These are phyloP conservation scores for Hippopotamyrus pictus DNA, from an alignment of 2,797 vertebrate genomes.

Conservation along the genomic window DNA sequence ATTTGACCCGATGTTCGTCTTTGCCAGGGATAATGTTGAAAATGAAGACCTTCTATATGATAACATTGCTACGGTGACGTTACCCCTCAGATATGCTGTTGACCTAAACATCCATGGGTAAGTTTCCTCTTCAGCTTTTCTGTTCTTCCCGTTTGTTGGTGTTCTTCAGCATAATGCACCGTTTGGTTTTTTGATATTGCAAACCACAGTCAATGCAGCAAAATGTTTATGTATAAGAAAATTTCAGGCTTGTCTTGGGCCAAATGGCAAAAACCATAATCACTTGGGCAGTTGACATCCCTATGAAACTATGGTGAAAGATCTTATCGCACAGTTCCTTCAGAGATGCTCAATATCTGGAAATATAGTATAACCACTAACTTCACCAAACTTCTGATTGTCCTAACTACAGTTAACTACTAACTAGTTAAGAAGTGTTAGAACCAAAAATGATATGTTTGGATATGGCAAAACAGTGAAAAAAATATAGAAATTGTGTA, in stretches of 20 bases:
- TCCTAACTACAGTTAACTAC: background rate
- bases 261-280: background rate
- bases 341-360: background rate
- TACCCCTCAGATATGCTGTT: constrained; percentile 78
- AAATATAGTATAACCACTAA: background rate
- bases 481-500: background rate
- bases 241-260: background rate
- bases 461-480: background rate
- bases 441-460: background rate
- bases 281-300: background rate
- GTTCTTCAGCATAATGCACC: background rate
- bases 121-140: constrained; percentile 37
- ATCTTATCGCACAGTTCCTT: background rate
- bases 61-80: constrained; percentile 58
- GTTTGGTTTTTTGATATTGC: background rate
- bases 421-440: background rate
- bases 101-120: constrained; percentile 77
- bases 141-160: background rate
- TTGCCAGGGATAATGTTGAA: constrained; percentile 74
- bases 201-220: background rate
- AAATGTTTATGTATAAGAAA: background rate
- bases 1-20: constrained; percentile 10
- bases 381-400: background rate
- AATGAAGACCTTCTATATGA: constrained; percentile 54
- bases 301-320: background rate